A percentile compares a stretch with the other conserved stretches of the same genome.
These are phyloP conservation scores for Eudasyphora cyanicolor DNA, from an alignment of 2,888 invertebrate genomes.

Conservation along the genomic window DNA sequence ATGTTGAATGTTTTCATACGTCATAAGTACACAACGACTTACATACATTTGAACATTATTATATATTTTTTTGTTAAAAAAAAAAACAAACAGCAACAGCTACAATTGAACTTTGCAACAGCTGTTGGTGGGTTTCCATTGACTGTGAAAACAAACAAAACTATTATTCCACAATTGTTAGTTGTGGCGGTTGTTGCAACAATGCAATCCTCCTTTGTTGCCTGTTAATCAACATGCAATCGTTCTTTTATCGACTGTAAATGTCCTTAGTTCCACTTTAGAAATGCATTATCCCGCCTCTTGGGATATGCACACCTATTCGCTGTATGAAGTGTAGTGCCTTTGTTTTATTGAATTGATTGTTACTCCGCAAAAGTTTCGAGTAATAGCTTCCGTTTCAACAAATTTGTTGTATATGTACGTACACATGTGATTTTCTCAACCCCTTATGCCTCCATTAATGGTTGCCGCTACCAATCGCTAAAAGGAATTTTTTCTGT, in stretches of 20 bases:
- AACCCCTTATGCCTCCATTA: neutral
- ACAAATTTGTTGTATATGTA: neutral
- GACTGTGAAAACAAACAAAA: neutral
- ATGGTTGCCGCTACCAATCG: neutral
- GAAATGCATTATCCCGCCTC: neutral
- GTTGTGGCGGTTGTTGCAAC: neutral
- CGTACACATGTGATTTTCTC: neutral
- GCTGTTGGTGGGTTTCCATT: neutral
- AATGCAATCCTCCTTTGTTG: neutral
- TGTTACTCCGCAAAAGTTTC: neutral
- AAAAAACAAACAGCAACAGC: neutral
- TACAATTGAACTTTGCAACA: neutral
- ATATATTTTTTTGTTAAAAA: neutral
- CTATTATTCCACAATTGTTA: constrained; percentile 1
- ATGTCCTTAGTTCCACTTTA: constrained; percentile 16
- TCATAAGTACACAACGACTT: neutral
- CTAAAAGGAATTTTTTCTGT: neutral
- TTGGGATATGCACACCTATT: neutral
- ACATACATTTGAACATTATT: neutral
- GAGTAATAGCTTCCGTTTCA: neutral
- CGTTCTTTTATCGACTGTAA: neutral
- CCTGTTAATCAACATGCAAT: constrained; percentile 2
- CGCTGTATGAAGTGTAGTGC: neutral
- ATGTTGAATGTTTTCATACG: constrained; percentile 22
- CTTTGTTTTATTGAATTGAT: constrained; percentile 2